These are phyloP conservation scores for Eupithecia tripunctaria DNA, from an alignment of 2,888 invertebrate genomes.

Conservation along the genomic window DNA sequence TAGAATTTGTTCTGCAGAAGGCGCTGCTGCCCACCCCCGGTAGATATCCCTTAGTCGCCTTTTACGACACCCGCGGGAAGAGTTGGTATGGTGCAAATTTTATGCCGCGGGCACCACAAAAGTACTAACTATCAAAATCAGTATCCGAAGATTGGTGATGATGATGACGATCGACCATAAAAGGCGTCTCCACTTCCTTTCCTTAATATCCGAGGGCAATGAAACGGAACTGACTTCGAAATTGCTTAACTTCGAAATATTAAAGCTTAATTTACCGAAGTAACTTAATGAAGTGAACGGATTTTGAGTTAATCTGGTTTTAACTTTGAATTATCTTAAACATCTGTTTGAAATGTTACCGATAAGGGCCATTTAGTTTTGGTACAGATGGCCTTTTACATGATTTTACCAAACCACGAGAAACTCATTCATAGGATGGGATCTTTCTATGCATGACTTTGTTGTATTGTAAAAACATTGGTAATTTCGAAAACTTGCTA, in stretches of 20 bases:
- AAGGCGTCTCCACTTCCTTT: not conserved
- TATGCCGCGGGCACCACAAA: no score
- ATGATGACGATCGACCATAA: not conserved
- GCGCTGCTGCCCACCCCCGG: no score
- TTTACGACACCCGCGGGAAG: no score
- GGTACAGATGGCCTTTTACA: not conserved
- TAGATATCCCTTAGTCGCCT: no score
- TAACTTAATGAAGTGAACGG: constrained; percentile 8
- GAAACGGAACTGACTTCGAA: constrained; percentile 8
- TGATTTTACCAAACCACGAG: not conserved
- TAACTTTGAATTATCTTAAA: constrained; percentile 1
- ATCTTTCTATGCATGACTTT: no score
- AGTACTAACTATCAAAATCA: not conserved
- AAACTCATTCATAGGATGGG: no score
- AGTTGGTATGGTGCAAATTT: no score
- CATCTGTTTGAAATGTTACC: constrained; percentile 12
- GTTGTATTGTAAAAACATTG: no score
- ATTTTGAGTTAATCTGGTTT: constrained; percentile 4
- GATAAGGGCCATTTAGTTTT: not conserved
- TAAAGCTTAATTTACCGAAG: constrained; percentile 9
- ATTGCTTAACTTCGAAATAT: constrained; percentile 22
- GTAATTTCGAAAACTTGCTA: no score
- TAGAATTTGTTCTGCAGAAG: no score
- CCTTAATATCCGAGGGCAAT: not conserved
- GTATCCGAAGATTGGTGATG: not conserved